Evolutionary conservation across 1,140 invertebrate species (phyloP), one percentile per base, ranked within the genome.

Genomic region (Glomeris maerens): DNA sequence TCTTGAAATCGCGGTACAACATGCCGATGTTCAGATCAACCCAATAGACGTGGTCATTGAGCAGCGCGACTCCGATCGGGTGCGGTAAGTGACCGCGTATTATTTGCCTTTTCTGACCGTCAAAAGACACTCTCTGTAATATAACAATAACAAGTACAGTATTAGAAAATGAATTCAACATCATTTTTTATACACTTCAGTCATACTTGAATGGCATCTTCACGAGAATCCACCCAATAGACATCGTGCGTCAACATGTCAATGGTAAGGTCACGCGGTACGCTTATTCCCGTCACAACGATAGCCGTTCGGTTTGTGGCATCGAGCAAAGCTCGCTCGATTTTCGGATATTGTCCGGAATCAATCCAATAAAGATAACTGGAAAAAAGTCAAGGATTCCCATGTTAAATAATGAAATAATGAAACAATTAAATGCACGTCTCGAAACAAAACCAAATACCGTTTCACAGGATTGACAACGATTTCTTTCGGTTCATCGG

Each of bases 401-500:
- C n/a, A n/a, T n/a, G n/a, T n/a, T n/a, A n/a, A 17, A 42, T 42
- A 36, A 36, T 36, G 10, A 36, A 36, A 36, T 36, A 10, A 10
- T 36, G 31, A 36, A 36, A 10, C 31, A 36, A 10, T 10, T 10
- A 36, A 10, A 10, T 10, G 17, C 10, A 10, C 31, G 17, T 10
- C 31, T 10, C 10, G 31, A 10, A 36, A 36, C 17, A 36, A 36
- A 36, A 36, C 17, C 31, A 10, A 36, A 52, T 63, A 77, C 63
- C 87, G 74, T 64, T 94, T 93, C 4, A 96, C 77, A 0, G 95
- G 95, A 72, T 98, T 96, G 0, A 98, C 93, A 2, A 92, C 93
- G 3, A 98, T 66, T 63, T 95, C 88, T 56, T 90, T 74, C 0
- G 93, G 94, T 0, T 90, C 82, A 62, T 95, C 91, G 14, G 86